Conservation (phyloP, 2,797 vertebrate species). For the Thalassophryne amazonica region DNA sequence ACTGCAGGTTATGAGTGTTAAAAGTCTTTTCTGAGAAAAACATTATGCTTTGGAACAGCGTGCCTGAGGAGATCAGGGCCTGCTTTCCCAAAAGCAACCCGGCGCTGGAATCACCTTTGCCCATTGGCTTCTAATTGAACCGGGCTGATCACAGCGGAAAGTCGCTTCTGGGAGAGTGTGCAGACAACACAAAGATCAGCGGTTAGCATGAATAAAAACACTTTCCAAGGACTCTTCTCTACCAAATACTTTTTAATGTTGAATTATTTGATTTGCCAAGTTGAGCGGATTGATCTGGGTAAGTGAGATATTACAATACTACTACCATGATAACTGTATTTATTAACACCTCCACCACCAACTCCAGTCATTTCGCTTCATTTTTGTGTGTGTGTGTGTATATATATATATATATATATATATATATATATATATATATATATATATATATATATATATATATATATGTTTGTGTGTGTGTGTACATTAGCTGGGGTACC, state of each 20-base stretch:
- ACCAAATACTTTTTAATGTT: not conserved
- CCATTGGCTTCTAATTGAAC: constrained; percentile 21
- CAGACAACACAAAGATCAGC: constrained; percentile 13
- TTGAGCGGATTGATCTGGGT: not conserved
- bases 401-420: no score
- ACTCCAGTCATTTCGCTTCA: no score
- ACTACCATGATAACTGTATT: no score
- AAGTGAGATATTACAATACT: not conserved
- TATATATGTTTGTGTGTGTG: no score
- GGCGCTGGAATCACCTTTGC: constrained; percentile 19
- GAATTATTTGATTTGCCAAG: not conserved
- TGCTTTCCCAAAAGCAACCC: constrained; percentile 28
- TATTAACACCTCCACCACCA: no score
- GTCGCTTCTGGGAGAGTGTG: constrained; percentile 19
- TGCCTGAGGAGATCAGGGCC: constrained; percentile 25
- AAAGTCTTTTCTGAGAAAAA: constrained; percentile 23
- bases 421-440: no score
- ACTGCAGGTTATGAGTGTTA: constrained; percentile 27
- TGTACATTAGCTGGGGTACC: no score
- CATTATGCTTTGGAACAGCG: constrained; percentile 27
- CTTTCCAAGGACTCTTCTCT: not conserved
- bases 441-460: no score
- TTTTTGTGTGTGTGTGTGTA: no score
- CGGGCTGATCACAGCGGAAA: constrained; percentile 7
- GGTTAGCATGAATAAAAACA: not conserved